These are phyloP conservation scores for Fringilla coelebs DNA, from an alignment of 2,797 vertebrate species.

Conservation along the genomic window DNA sequence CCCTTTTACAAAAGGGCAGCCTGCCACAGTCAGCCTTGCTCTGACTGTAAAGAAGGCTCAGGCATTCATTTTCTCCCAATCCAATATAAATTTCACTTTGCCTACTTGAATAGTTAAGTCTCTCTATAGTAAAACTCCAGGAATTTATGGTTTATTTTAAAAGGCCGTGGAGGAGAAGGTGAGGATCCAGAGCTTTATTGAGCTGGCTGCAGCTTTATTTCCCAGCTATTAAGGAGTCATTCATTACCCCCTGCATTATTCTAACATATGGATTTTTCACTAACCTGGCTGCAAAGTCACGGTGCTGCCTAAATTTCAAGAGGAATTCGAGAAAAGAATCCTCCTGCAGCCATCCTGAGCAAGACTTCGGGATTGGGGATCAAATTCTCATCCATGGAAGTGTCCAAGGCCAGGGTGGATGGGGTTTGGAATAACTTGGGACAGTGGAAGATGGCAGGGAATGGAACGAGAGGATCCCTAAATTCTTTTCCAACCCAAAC, in stretches of 20 bases:
- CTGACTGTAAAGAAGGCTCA: not conserved
- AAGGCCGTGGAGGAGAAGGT: not conserved
- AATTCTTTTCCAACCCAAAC: not conserved
- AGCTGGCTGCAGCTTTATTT: constrained; percentile 43
- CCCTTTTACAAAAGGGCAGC: not conserved
- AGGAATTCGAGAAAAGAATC: not conserved
- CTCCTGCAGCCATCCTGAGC: not conserved
- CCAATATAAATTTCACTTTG: constrained; percentile 7
- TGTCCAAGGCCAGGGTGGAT: not conserved
- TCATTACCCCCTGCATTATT: constrained; percentile 37
- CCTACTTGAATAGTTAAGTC: constrained; percentile 3
- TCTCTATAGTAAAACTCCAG: constrained; percentile 31
- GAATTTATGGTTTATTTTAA: constrained; percentile 59
- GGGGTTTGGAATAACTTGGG: not conserved
- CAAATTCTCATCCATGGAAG: not conserved
- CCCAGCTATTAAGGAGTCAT: constrained; percentile 34
- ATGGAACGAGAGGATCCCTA: too few relatives aligned
- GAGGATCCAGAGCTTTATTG: constrained; percentile 27
- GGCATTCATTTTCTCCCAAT: not conserved
- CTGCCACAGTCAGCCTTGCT: not conserved
- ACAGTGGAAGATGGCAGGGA: not conserved
- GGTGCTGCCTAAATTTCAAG: not conserved
- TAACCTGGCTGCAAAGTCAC: constrained; percentile 8
- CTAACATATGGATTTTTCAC: constrained; percentile 47
- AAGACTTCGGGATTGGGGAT: not conserved